These are phyloP conservation scores for Coptodon rendalli DNA, from an alignment of 2,113 vertebrate species.

Conservation along the genomic window DNA sequence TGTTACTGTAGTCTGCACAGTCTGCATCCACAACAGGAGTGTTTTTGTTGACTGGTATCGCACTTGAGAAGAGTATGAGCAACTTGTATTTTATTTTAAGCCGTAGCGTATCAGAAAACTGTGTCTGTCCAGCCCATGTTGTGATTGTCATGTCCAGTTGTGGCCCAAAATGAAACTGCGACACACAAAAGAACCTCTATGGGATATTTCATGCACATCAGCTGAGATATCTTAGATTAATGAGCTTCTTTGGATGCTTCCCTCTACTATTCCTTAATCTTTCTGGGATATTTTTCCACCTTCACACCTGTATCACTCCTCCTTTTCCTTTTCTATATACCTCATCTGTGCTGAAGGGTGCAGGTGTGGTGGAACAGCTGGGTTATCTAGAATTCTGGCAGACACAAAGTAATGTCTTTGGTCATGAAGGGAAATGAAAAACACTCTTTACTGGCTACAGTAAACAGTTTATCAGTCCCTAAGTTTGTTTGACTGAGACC, in stretches of 20 bases:
- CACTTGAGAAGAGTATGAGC: not conserved
- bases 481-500: not conserved
- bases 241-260: not conserved
- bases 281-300: not conserved
- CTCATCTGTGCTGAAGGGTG: conserved; percentile 1
- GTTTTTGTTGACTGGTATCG: not conserved
- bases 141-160: not conserved
- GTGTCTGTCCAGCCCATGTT: not conserved
- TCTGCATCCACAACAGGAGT: not conserved
- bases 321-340: not conserved
- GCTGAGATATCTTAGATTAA: not conserved
- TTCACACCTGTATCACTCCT: conserved; percentile 1
- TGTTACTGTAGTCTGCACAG: not conserved
- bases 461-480: not conserved
- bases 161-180: not conserved
- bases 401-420: not conserved
- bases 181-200: not conserved
- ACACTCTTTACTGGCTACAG: not conserved
- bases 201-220: not conserved
- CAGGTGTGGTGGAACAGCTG: not conserved
- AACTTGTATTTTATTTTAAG: not conserved
- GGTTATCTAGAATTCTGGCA: conserved; percentile 26
- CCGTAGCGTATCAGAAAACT: not conserved
- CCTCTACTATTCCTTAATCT: not conserved
- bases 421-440: not conserved